A percentile compares a stretch with the other conserved stretches of the same genome.
These are phyloP conservation scores for Zootoca vivipara DNA, from an alignment of 2,113 vertebrate genomes.

Conservation along the genomic window DNA sequence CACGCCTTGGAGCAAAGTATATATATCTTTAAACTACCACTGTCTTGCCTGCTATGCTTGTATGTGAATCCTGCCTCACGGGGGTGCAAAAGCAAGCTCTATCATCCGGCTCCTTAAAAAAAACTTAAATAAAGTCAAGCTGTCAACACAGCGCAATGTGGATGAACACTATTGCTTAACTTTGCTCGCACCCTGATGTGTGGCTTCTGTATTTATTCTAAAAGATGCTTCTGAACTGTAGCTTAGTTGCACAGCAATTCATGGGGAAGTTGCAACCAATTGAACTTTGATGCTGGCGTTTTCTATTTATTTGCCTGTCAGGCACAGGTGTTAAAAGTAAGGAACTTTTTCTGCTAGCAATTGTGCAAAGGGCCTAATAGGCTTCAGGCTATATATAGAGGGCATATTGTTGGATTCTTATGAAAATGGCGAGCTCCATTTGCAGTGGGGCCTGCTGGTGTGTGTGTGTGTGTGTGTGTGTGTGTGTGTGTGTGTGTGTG, in stretches of 20 bases:
- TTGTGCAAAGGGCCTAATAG: background rate
- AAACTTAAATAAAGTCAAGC: background rate
- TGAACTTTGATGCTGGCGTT: background rate
- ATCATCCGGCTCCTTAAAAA: background rate
- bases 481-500: too few relatives aligned
- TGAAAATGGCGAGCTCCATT: background rate
- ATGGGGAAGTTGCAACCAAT: background rate
- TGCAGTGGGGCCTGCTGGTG: background rate
- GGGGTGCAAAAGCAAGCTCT: background rate
- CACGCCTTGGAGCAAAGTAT: background rate
- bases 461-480: too few relatives aligned
- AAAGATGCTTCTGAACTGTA: background rate
- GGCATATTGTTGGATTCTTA: background rate
- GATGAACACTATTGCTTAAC: background rate
- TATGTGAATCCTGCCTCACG: background rate
- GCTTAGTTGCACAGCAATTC: background rate
- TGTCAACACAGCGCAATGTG: background rate
- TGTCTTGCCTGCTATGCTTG: background rate
- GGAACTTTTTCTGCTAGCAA: background rate
- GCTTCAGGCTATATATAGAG: background rate
- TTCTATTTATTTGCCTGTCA: background rate
- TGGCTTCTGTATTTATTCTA: constrained; percentile 17
- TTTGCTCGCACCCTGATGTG: background rate
- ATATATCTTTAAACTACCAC: background rate
- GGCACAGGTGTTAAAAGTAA: constrained; percentile 8